Conservation (phyloP, 2,888 invertebrate species). For the Parnassius smintheus region DNA sequence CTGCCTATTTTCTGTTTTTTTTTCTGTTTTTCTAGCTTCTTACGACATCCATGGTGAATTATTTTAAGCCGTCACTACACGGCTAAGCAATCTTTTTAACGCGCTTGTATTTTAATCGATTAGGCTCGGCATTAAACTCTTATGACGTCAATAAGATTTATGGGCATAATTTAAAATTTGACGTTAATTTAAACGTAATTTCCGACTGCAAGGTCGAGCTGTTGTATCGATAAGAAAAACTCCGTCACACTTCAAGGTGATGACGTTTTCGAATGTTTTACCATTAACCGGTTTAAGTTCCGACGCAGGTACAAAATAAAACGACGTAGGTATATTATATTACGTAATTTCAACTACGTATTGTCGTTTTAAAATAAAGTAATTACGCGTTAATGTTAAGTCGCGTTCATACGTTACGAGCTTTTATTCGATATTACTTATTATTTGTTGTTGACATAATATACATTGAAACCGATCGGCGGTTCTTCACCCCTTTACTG, state of each 20-base stretch:
- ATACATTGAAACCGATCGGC: too few relatives aligned
- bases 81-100: too few relatives aligned
- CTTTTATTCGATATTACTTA: background rate
- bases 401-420: background rate
- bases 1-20: too few relatives aligned
- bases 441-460: too few relatives aligned
- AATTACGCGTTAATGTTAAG: too few relatives aligned
- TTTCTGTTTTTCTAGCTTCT: too few relatives aligned
- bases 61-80: too few relatives aligned
- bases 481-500: too few relatives aligned
- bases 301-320: background rate
- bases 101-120: background rate
- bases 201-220: constrained; percentile 6
- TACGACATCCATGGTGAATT: too few relatives aligned
- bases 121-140: constrained; percentile 2
- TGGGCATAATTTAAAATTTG: constrained; percentile 13
- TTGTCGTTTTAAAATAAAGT: constrained; percentile 6
- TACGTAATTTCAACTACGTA: constrained; percentile 20
- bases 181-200: constrained; percentile 8
- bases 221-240: constrained; percentile 13
- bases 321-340: background rate
- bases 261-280: constrained; percentile 5
- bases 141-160: constrained; percentile 13
- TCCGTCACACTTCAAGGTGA: constrained; percentile 13
- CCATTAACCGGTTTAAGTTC: constrained; percentile 5